phyloP scores from a whole-genome alignment of 2,888 invertebrate species.

The Drosophila algonquin region DNA sequence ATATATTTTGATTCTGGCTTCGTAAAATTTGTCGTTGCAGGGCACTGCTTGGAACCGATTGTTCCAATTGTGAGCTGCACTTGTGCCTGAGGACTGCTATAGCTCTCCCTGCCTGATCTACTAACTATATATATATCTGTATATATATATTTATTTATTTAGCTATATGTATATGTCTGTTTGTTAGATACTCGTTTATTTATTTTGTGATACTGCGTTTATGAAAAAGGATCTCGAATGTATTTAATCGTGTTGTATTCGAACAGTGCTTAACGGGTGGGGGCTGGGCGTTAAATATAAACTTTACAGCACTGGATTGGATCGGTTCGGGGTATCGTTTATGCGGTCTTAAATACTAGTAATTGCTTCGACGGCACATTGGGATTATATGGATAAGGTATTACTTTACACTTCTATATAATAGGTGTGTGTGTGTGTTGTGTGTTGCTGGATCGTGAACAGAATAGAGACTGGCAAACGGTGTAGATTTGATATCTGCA shows the following conservation, averaged over 20 bases:
- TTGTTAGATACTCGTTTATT: slow-evolving; percentile 41
- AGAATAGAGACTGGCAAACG: slow-evolving; percentile 14
- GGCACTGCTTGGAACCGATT: slow-evolving; percentile 1
- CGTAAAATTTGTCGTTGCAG: slow-evolving; percentile 36
- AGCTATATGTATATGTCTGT: slow-evolving; percentile 12
- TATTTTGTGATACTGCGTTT: slow-evolving; percentile 62
- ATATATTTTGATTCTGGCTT: slow-evolving; percentile 38
- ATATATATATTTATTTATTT: slow-evolving; percentile 30
- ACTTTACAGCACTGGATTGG: slow-evolving; percentile 36
- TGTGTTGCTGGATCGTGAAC: slow-evolving; percentile 22
- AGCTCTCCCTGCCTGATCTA: slow-evolving; percentile 11
- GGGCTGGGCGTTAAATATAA: slow-evolving; percentile 24
- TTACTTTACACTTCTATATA: slow-evolving; percentile 10
- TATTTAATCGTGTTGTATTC: slow-evolving; percentile 51
- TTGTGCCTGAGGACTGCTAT: slow-evolving; percentile 36
- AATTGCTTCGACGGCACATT: slow-evolving; percentile 80
- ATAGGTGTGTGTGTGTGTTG: slow-evolving; percentile 17
- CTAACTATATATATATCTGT: slow-evolving; percentile 50
- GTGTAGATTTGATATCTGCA: slow-evolving; percentile 20
- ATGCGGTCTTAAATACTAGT: slow-evolving; percentile 77
- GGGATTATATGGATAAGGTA: slow-evolving; percentile 37
- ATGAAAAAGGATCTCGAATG: slow-evolving; percentile 35
- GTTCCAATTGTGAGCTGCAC: slow-evolving; percentile 24
- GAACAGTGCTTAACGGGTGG: slow-evolving; percentile 43
- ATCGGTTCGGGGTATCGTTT: slow-evolving; percentile 37